Evolutionary conservation across 2,888 invertebrate species (phyloP), one percentile per base, ranked within the genome.

Genomic region (Habroteleia sp.): DNA sequence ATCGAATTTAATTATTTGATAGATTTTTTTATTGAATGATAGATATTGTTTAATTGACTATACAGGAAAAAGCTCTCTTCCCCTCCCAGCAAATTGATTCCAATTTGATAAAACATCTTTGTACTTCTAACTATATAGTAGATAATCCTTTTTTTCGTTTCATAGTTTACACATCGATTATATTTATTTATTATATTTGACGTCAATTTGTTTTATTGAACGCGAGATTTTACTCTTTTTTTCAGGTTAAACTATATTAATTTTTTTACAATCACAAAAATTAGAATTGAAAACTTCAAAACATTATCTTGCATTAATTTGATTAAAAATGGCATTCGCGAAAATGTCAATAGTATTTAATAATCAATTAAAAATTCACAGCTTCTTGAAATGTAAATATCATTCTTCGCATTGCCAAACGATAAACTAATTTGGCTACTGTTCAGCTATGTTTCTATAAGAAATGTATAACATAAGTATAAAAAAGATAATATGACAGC

Each of bases 371-470:
- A 50, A 63, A 56, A 44, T 46, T 10, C 8, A 54, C 44, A 11
- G 44, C 35, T 62, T 52, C 23, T 16, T 62, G 29, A 52, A 62
- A 33, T 39, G 60, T 54, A 62, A 62, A 71, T 71, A 69, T 44
- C 54, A 33, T 41, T 13, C 48, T 42, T 42, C 60, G 8, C 37
- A 37, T 37, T 60, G 60, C 62, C 71, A 71, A 71, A 54, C 52
- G 54, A 62, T 71, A 71, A 71, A 62, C 62, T 71, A 71, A 71
- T 71, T 71, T 71, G 71, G 62, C 62, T 39, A 29, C 71, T 41
- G 50, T 69, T 69, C 69, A 69, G 69, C 42, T 35, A 35, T 52
- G 42, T 60, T 60, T 60, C 52, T 58, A 69, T 52, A 69, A 60
- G 69, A 69, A 60, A 60, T 35, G 37, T 52, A 60, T 52, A 60